phyloP scores from a whole-genome alignment of 2,113 vertebrate species.

The Sigmodon hispidus region DNA sequence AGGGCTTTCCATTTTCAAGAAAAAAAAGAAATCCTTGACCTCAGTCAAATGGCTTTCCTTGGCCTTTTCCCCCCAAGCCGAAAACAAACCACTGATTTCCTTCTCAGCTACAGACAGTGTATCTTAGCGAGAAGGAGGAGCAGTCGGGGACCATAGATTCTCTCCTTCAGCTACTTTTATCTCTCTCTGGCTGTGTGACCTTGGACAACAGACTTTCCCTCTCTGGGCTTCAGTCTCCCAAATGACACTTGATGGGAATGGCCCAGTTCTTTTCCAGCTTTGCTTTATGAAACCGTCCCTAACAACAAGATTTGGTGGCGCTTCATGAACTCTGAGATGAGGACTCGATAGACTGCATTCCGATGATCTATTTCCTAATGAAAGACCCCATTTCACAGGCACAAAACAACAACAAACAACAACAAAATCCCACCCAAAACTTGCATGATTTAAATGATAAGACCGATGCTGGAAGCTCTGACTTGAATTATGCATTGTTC shows the following conservation, averaged over 20 bases:
- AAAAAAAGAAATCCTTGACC: not conserved
- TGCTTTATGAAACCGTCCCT: constrained; percentile 15
- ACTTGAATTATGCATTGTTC: constrained; percentile 74
- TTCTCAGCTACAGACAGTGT: constrained; percentile 34
- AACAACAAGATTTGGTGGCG: not conserved
- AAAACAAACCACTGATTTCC: constrained; percentile 65
- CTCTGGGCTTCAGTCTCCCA: constrained; percentile 33
- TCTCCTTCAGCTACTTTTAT: not conserved
- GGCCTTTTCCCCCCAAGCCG: constrained; percentile 19
- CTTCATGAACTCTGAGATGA: constrained; percentile 46
- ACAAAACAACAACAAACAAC: not conserved
- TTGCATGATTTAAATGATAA: constrained; percentile 60
- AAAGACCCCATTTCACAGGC: constrained; percentile 16
- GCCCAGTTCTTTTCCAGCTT: not conserved
- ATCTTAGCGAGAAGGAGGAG: not conserved
- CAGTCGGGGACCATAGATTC: constrained; percentile 15
- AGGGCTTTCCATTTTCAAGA: constrained; percentile 6
- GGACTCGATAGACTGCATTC: constrained; percentile 17
- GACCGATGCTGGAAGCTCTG: constrained; percentile 39
- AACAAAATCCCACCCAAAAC: constrained; percentile 40
- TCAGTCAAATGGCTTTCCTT: constrained; percentile 61
- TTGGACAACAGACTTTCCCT: constrained; percentile 42
- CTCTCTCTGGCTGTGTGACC: constrained; percentile 51
- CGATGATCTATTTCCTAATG: constrained; percentile 41
- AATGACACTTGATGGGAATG: not conserved